phyloP scores from a whole-genome alignment of 2,113 vertebrate species.

The Mustela lutreola region DNA sequence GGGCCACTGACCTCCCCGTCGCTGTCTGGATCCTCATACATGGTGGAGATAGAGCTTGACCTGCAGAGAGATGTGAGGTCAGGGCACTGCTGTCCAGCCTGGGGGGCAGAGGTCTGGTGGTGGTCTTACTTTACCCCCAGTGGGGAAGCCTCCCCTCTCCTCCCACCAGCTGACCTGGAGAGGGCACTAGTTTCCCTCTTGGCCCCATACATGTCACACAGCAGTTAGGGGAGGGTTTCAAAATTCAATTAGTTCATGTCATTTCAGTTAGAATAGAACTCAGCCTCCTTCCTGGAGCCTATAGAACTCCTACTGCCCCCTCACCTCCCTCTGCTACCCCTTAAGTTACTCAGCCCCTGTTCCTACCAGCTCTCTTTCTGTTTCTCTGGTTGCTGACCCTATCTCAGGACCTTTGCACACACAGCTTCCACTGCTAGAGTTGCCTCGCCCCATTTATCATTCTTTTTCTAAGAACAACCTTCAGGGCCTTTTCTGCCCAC shows the following conservation, averaged over 20 bases:
- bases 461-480: neutral
- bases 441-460: neutral
- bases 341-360: neutral
- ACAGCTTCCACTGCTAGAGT: too few species aligned
- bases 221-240: neutral
- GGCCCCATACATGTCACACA: neutral
- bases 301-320: neutral
- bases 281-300: neutral
- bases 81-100: neutral
- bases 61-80: slow-evolving; percentile 1
- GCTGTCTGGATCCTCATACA: slow-evolving; percentile 22
- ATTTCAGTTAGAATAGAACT: neutral
- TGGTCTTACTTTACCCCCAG: too few species aligned
- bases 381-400: neutral
- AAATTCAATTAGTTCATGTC: neutral
- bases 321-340: accelerated
- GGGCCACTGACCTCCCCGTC: slow-evolving; percentile 69
- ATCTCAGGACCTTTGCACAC: neutral
- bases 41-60: neutral
- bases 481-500: neutral
- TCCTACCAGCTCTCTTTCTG: neutral
- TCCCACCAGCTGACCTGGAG: neutral
- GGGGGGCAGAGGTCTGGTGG: neutral
- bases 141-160: too few species aligned
- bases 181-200: neutral